Base-by-base conservation (phyloP, 2,113 vertebrate species). In the Lanius ludovicianus region DNA sequence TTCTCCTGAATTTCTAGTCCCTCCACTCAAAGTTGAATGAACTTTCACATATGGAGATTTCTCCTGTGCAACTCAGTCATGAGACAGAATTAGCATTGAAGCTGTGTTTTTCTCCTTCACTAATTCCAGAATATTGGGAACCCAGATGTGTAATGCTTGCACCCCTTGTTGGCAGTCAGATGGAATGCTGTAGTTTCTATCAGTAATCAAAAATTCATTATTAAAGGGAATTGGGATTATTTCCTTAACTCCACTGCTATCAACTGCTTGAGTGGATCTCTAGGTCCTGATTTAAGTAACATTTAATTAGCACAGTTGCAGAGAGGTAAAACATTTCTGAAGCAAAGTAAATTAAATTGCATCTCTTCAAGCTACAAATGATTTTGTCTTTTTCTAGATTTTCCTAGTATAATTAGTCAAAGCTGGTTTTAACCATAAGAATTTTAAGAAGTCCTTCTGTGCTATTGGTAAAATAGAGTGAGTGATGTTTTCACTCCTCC, bases 191-290 rank as follows among this genome's bases (percentile, higher is more conserved):
- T 62, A 76, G 44, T 93, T 92, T 81, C 60, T 81, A 64, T 57
- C 77, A 80, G 84, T 83, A 95, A 91, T 67, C 87, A 94, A 91
- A 93, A 95, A 80, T 75, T 52, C 77, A 91, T 86, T 96, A 89
- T 93, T 85, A 80, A 91, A 85, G 63, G 42, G 53, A 87, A 90
- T 17, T 60, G 37, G 53, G 78, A 83, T 85, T 77, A 90, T 92
- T 94, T 92, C 41, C 37, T 78, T 92, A 90, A 83, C 89, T 87
- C 85, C 37, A 47, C 39, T 79, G 41, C 44, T 95, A 83, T 74
- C 81, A 96, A 70, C 65, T 75, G 49, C 37, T 92, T 89, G 49
- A 85, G 81, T 76, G 94, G 74, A 68, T 75, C 55, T 69, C 62
- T 62, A 71, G 37, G 22, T 92, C 41, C 62, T 86, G 92, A 84